These are phyloP conservation scores for Mormyrops attenuatus DNA, from an alignment of 2,797 vertebrate genomes.

Conservation along the genomic window DNA sequence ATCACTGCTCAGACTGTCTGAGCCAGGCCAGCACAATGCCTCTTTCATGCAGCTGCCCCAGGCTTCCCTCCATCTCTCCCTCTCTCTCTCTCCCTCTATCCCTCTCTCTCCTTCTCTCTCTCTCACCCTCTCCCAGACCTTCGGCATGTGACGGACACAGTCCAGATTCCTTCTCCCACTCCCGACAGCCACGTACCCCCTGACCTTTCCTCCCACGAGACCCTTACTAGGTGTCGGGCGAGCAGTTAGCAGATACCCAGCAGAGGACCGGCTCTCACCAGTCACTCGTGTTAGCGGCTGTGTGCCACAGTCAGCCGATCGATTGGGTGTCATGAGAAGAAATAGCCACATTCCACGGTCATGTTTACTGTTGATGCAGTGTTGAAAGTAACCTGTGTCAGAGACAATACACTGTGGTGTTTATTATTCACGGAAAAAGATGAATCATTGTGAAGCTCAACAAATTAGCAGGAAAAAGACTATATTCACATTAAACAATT, in stretches of 20 bases:
- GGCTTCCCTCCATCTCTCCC: slow-evolving; percentile 9
- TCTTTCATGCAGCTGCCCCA: slow-evolving; percentile 17
- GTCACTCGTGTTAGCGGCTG: neutral
- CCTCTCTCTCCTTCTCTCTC: slow-evolving; percentile 8
- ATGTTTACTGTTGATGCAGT: neutral
- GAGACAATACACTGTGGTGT: neutral
- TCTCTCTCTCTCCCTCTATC: neutral
- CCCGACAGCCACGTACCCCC: neutral
- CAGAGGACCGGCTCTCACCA: neutral
- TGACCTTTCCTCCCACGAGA: slow-evolving; percentile 7
- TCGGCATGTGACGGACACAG: neutral
- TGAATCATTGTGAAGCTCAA: neutral
- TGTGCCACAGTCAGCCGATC: neutral
- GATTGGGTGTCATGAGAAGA: neutral
- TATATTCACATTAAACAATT: neutral
- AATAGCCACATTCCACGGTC: neutral
- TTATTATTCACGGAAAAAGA: neutral
- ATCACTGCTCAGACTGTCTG: slow-evolving; percentile 25
- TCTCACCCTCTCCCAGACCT: neutral
- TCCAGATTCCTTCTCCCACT: slow-evolving; percentile 6
- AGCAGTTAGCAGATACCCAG: neutral
- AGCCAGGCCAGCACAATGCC: slow-evolving; percentile 19
- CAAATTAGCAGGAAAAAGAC: neutral
- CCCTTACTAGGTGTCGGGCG: neutral
- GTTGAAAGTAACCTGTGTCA: neutral